These are phyloP conservation scores for Collichthys lucidus DNA, from an alignment of 2,113 vertebrate genomes.

Conservation along the genomic window DNA sequence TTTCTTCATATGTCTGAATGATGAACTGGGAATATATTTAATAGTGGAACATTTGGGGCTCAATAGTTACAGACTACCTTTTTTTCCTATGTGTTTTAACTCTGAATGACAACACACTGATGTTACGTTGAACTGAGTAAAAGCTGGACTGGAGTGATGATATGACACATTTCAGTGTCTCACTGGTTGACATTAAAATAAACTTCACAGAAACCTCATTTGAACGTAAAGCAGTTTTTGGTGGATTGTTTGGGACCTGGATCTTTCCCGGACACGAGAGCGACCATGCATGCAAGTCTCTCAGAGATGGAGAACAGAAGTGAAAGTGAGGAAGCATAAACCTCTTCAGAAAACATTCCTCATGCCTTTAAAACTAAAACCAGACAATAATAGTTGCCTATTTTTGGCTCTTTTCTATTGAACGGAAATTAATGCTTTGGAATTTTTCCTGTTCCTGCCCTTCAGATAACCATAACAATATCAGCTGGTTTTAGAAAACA, in stretches of 20 bases:
- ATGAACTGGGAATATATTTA: not conserved
- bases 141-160: constrained; percentile 1
- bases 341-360: constrained; percentile 60
- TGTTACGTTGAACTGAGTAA: constrained; percentile 1
- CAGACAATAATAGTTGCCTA: constrained; percentile 40
- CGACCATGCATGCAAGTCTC: constrained; percentile 18
- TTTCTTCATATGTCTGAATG: too few relatives aligned
- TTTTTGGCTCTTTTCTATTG: constrained; percentile 43
- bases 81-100: not conserved
- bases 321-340: constrained; percentile 40
- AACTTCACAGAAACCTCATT: not conserved
- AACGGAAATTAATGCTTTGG: constrained; percentile 44
- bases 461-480: constrained; percentile 19
- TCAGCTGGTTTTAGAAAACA: not conserved
- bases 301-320: constrained; percentile 22
- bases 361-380: constrained; percentile 62
- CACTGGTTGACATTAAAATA: not conserved
- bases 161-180: not conserved
- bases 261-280: constrained; percentile 5
- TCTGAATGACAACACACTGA: not conserved
- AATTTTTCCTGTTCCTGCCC: constrained; percentile 16
- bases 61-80: not conserved
- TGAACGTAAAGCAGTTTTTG: constrained; percentile 7
- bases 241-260: not conserved
- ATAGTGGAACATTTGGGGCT: constrained; percentile 9